phyloP scores from a whole-genome alignment of 2,888 invertebrate species.

The Hetaerina titia region DNA sequence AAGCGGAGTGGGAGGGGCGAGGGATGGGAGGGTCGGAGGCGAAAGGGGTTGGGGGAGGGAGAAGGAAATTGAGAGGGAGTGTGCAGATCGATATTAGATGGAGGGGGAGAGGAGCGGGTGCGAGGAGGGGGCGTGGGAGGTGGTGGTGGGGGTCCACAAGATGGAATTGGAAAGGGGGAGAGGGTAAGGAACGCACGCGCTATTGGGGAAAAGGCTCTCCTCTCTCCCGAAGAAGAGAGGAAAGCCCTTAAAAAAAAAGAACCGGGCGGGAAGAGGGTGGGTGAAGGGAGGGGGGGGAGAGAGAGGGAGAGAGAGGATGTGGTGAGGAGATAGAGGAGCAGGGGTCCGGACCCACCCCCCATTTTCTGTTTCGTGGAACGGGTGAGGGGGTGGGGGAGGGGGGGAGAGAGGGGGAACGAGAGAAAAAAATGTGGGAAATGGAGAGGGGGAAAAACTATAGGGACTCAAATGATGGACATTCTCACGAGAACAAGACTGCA shows the following conservation, averaged over 20 bases:
- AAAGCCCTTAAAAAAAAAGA: neutral
- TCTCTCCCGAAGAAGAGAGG: neutral
- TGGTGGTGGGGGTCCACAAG: neutral
- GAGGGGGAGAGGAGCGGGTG: neutral
- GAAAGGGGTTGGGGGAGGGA: neutral
- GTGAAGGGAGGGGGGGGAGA: neutral
- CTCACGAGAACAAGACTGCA: constrained; percentile 32
- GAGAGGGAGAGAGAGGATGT: neutral
- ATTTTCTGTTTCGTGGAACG: neutral
- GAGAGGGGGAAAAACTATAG: neutral
- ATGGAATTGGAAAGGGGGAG: neutral
- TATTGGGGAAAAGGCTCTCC: neutral
- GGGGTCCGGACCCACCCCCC: neutral
- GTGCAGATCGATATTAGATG: neutral
- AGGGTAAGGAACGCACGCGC: neutral
- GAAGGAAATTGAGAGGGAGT: constrained; percentile 3
- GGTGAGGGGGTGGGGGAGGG: neutral
- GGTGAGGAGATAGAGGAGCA: neutral
- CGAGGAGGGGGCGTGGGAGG: too few relatives aligned
- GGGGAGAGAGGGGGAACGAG: neutral
- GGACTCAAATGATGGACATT: constrained; percentile 12
- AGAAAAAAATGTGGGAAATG: neutral
- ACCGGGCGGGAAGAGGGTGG: neutral
- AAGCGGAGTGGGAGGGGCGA: too few relatives aligned
- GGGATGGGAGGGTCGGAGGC: too few relatives aligned